A percentile compares a stretch with the other conserved stretches of the same genome.
These are phyloP conservation scores for Labia minor DNA, from an alignment of 2,888 invertebrate genomes.

Conservation along the genomic window DNA sequence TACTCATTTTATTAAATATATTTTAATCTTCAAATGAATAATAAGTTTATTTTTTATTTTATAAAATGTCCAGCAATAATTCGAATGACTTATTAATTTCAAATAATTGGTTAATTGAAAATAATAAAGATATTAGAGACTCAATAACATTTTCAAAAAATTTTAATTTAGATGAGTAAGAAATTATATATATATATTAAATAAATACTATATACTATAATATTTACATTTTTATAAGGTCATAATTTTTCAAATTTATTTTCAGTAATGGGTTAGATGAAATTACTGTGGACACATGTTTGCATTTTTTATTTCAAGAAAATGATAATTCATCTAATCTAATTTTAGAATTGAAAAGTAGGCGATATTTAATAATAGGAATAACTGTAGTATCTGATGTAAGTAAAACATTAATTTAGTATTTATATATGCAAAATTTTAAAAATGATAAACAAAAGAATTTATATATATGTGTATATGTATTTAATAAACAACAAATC, in stretches of 20 bases:
- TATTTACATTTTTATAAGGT: constrained; percentile 7
- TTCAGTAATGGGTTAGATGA: constrained; percentile 34
- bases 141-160: constrained; percentile 16
- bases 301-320: constrained; percentile 30
- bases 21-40: too few species aligned
- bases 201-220: background rate
- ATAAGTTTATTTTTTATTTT: too few species aligned
- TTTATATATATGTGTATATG: too few species aligned
- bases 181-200: background rate
- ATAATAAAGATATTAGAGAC: constrained; percentile 19
- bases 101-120: constrained; percentile 19
- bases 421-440: too few species aligned
- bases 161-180: background rate
- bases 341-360: constrained; percentile 19
- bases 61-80: too few species aligned
- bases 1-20: too few species aligned
- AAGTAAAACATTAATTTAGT: too few species aligned
- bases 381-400: constrained; percentile 36
- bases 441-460: too few species aligned
- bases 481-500: too few species aligned
- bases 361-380: constrained; percentile 30
- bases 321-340: constrained; percentile 30
- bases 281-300: constrained; percentile 34
- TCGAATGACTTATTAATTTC: background rate
- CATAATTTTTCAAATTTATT: constrained; percentile 25